Percentiles rank a stretch among this genome's conserved stretches.
Conservation (phyloP, 2,888 invertebrate species). For the Xanthorhoe spadicearia region DNA sequence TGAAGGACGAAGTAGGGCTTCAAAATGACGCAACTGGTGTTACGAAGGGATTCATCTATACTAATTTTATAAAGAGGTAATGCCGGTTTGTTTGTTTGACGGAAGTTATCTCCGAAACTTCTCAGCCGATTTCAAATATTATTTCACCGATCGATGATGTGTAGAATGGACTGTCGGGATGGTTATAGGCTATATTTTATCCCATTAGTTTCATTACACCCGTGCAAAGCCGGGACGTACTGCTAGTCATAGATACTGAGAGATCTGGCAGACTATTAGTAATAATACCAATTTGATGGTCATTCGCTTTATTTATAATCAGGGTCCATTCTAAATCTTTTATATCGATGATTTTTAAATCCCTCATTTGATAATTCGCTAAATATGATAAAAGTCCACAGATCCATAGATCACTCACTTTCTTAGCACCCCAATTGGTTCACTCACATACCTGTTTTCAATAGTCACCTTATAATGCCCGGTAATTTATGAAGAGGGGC, state of each 20-base stretch:
- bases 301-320: too few relatives aligned
- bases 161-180: too few relatives aligned
- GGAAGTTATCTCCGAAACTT: too few relatives aligned
- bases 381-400: slow-evolving; percentile 7
- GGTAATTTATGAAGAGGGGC: slow-evolving; percentile 65
- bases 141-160: too few relatives aligned
- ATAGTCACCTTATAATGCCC: slow-evolving; percentile 41
- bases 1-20: slow-evolving; percentile 61
- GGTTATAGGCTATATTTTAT: too few relatives aligned
- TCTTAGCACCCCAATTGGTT: slow-evolving; percentile 11
- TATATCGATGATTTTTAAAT: too few relatives aligned
- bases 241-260: not conserved
- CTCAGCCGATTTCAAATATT: too few relatives aligned
- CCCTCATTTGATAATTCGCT: not conserved
- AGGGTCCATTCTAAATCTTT: too few relatives aligned
- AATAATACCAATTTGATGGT: not conserved
- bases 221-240: too few relatives aligned
- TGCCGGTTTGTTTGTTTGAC: too few relatives aligned
- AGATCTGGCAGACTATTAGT: not conserved
- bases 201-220: too few relatives aligned
- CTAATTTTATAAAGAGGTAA: too few relatives aligned
- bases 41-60: slow-evolving; percentile 1
- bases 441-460: slow-evolving; percentile 43
- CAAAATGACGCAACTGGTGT: slow-evolving; percentile 50
- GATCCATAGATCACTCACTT: slow-evolving; percentile 11